phyloP scores from a whole-genome alignment of 2,113 vertebrate species.

The Spea multiplicata region DNA sequence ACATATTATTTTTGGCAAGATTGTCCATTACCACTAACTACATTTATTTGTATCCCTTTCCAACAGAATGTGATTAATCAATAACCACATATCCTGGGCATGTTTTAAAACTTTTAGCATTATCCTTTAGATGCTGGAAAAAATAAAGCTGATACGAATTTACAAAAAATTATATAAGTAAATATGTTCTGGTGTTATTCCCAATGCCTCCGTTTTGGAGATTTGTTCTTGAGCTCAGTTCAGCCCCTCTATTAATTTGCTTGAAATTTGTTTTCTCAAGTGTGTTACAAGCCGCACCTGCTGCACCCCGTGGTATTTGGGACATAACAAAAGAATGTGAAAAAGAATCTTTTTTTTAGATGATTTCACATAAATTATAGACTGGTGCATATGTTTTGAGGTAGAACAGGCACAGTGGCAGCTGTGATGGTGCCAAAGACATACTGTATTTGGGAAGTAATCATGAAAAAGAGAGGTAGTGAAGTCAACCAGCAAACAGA shows the following conservation, averaged over 20 bases:
- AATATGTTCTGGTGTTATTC: conserved; percentile 27
- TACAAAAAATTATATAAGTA: conserved; percentile 27
- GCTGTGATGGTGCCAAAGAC: conserved; percentile 43
- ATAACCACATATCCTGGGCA: no score
- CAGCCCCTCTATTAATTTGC: conserved; percentile 46
- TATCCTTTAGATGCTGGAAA: neutral
- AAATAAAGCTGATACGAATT: neutral
- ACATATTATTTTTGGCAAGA: no score
- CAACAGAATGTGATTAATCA: no score
- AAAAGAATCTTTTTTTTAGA: conserved; percentile 48
- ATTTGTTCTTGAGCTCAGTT: conserved; percentile 39
- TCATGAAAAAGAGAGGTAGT: conserved; percentile 35
- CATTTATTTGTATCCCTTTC: no score
- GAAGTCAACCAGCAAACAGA: conserved; percentile 37
- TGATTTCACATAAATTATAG: conserved; percentile 50
- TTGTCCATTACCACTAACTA: no score
- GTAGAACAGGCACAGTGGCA: conserved; percentile 49
- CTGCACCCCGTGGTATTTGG: conserved; percentile 48
- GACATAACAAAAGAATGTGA: conserved; percentile 49
- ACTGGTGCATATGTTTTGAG: conserved; percentile 48
- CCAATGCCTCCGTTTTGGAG: conserved; percentile 30
- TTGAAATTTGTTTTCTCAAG: conserved; percentile 49
- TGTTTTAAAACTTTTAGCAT: no score
- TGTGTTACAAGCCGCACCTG: conserved; percentile 49
- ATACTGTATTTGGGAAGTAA: conserved; percentile 49